These are phyloP conservation scores for Jacana jacana DNA, from an alignment of 2,113 vertebrate genomes.

Conservation along the genomic window DNA sequence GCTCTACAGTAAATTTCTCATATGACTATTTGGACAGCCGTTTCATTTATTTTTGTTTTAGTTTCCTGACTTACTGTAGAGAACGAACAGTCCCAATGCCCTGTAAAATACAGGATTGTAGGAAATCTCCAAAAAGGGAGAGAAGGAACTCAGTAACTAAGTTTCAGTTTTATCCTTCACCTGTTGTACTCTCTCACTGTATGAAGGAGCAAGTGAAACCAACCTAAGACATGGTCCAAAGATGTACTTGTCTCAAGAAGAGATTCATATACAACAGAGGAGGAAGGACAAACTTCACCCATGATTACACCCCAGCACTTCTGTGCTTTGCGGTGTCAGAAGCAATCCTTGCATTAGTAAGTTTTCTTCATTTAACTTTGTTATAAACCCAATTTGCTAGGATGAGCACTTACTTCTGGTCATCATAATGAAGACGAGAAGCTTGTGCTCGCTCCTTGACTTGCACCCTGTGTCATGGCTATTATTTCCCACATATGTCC, in stretches of 20 bases:
- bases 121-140: not conserved
- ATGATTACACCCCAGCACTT: fast-evolving
- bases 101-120: not conserved
- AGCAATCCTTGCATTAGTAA: not conserved
- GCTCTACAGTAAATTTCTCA: not conserved
- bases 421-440: not conserved
- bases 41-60: not conserved
- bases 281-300: not conserved
- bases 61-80: not conserved
- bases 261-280: not conserved
- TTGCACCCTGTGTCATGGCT: not conserved
- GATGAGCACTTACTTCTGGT: not conserved
- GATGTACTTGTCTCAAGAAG: too few species aligned
- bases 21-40: not conserved
- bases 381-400: not conserved
- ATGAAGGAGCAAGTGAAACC: not conserved
- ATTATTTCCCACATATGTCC: not conserved
- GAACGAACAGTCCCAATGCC: not conserved
- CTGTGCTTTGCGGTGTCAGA: not conserved
- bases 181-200: not conserved
- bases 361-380: not conserved
- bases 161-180: not conserved
- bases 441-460: not conserved
- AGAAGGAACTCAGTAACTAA: not conserved
- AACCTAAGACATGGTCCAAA: not conserved